phyloP scores from a whole-genome alignment of 2,113 vertebrate genomes.

The Limnothrissa miodon region DNA sequence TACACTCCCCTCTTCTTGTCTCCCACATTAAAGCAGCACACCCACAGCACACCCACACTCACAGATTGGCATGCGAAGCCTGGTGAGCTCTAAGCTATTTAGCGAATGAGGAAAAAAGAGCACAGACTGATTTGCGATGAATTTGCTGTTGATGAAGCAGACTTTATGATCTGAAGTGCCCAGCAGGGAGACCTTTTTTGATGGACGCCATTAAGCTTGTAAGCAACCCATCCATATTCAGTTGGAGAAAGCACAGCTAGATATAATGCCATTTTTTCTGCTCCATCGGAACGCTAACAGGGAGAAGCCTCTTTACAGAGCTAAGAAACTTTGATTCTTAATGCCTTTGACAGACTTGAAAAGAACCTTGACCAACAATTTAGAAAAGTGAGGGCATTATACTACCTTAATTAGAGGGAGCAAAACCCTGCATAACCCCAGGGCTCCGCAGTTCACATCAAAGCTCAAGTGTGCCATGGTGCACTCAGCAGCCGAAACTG shows the following conservation, averaged over 20 bases:
- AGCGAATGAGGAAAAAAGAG: background rate
- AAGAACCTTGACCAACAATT: background rate
- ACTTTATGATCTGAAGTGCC: background rate
- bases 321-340: background rate
- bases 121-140: background rate
- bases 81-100: background rate
- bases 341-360: background rate
- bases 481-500: background rate
- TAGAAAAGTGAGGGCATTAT: background rate
- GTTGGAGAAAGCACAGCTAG: background rate
- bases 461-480: background rate
- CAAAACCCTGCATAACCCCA: background rate
- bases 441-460: background rate
- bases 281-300: background rate
- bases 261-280: background rate
- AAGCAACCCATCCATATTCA: background rate
- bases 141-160: slow-evolving; percentile 4
- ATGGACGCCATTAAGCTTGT: slow-evolving; percentile 8
- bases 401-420: background rate
- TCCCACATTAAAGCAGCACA: background rate
- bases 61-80: background rate
- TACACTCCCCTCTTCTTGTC: background rate
- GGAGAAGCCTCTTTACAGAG: background rate
- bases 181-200: background rate
- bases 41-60: background rate